Base-by-base conservation (phyloP, 1,140 invertebrate genomes). In the Saccostrea glomerata region DNA sequence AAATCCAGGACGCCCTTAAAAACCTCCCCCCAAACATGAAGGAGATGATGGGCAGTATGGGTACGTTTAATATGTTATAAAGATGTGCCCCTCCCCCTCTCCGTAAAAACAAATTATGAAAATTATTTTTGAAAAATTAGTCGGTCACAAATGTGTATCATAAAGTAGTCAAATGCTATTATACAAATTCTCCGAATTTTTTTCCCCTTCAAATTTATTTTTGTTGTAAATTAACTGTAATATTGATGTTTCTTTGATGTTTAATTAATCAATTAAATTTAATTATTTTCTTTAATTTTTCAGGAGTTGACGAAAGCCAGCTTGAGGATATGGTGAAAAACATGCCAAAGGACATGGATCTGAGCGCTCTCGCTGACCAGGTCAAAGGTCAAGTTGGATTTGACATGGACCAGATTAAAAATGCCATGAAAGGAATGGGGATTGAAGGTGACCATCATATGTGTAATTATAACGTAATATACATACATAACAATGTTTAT, bases 1-100 rank as follows among this genome's bases (percentile, higher is more conserved):
- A 84, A 84, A 84, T 84, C 20, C 17, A 84, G 82, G 40, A 54
- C n/a, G 82, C 82, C 82, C 20, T 84, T 17, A 84, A 56, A 20
- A 84, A 84, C 23, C 40, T 84, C 12, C 82, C 82, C 17, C 82
- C 82, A 12, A 13, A 84, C 36, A 84, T 84, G 47, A 84, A 84
- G 82, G 82, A 84, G 15, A 84, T 84, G 82, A 55, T 84, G 82
- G 7, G n/a, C n/a, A 56, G 7, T 20, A 55, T 84, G 47, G 82
- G 82, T 84, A 54, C 6, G 55, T 54, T 54, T 17, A 9, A 20
- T 9, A 23, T 5, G 15, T 6, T 20, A 66, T 20, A 20, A 23
- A 17, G 5, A 5, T n/a, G 20, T 66, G 60, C 17, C 60, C 60
- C 60, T 17, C 60, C 60, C 60, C 60, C 60, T 17, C 7, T 20